Base-by-base conservation (phyloP, 2,113 vertebrate species). In the Maccullochella peelii region DNA sequence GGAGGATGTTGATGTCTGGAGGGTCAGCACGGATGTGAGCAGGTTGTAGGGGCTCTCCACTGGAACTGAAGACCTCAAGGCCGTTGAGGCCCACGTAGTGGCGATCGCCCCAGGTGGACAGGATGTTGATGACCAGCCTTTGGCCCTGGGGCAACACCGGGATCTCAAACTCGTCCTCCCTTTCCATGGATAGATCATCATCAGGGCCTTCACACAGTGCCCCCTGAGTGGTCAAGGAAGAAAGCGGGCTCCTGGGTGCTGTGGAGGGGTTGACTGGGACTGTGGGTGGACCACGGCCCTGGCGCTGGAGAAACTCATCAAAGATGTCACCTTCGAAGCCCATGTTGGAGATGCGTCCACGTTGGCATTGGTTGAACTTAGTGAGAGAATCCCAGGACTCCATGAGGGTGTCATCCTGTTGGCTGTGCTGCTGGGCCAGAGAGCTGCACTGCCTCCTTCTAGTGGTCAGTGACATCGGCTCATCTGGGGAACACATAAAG, bases 1-100 rank as follows among this genome's bases (percentile, higher is more conserved):
- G 97, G 49, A 99, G 93, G 23, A 98, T 91, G 85, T 99, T 99
- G 86, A 99, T 99, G 84, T 99, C 97, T 0, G 98, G 97, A 0
- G 98, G 98, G 44, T 98, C 94, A 0, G 98, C 98, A 0, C 59
- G 84, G 88, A 99, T 97, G 79, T 90, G 93, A 27, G 92, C 80
- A 1, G 97, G 93, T 18, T 72, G 87, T 63, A 99, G 92, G 0
- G 97, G 98, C 55, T 97, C 94, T 1, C 98, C 98, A 23, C 93
- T 95, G 68, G 98, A 96, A 79, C 96, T 96, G 88, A 99, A 99
- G 30, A 99, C 95, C 89, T 99, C 97, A 54, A 99, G 94, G 30
- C 98, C 97, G 0, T 99, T 99, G 16, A 99, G 97, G 69, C 98
- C 98, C 1, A 99, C 97, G 0, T 99, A 99, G 91, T 98, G 98